Conservation (phyloP, 2,888 invertebrate genomes). For the Alviniconcha strummeri region DNA sequence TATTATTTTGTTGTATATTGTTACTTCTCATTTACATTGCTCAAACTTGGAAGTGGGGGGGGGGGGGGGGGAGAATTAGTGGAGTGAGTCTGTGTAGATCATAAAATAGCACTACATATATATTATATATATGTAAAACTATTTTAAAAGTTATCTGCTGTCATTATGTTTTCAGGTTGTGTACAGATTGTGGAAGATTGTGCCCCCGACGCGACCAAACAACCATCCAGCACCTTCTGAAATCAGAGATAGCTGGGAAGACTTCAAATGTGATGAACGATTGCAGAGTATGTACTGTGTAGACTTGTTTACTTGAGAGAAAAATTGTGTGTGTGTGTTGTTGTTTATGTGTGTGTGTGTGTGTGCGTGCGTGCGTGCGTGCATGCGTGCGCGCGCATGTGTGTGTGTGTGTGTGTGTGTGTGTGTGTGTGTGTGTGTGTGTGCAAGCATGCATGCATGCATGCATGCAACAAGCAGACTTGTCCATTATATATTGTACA, state of each 20-base stretch:
- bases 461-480: too few species aligned
- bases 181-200: conserved; percentile 69
- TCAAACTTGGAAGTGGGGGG: too few species aligned
- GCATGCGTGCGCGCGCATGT: too few species aligned
- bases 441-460: neutral
- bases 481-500: too few species aligned
- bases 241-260: conserved; percentile 56
- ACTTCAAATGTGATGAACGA: conserved; percentile 68
- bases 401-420: conserved; percentile 12
- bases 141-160: neutral
- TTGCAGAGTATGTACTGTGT: conserved; percentile 43
- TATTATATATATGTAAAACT: too few species aligned
- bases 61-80: neutral
- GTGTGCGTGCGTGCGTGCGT: neutral
- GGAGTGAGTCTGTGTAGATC: neutral
- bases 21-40: too few species aligned
- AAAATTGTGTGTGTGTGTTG: too few species aligned
- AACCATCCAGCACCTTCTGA: conserved; percentile 56
- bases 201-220: conserved; percentile 64
- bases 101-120: too few species aligned
- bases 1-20: too few species aligned
- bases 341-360: neutral
- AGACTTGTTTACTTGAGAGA: too few species aligned
- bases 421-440: conserved; percentile 9
- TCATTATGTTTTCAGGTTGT: conserved; percentile 57